These are phyloP conservation scores for Nyctibius grandis DNA, from an alignment of 2,797 vertebrate genomes.

Conservation along the genomic window DNA sequence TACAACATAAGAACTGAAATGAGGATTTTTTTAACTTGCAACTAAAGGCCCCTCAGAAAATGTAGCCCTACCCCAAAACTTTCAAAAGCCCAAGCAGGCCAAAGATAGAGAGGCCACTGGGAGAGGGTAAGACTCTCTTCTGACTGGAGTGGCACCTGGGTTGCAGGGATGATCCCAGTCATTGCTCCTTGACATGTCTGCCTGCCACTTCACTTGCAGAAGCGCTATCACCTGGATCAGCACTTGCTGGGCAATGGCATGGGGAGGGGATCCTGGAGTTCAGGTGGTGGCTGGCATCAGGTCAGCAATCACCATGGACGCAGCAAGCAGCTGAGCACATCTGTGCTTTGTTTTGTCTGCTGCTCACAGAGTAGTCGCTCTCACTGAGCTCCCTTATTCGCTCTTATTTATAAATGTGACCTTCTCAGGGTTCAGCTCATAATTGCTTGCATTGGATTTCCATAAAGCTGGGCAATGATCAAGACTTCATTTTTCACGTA, in stretches of 20 bases:
- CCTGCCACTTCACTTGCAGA: not conserved
- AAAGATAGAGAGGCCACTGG: not conserved
- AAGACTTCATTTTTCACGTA: not conserved
- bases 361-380: not conserved
- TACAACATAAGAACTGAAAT: not conserved
- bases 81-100: not conserved
- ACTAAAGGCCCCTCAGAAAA: not conserved
- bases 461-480: not conserved
- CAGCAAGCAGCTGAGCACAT: rapidly evolving
- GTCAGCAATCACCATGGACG: no score
- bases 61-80: not conserved
- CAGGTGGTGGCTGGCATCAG: not conserved
- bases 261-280: not conserved
- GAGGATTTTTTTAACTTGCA: not conserved
- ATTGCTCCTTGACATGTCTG: not conserved
- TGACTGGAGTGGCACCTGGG: not conserved
- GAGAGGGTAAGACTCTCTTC: not conserved
- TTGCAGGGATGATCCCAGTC: not conserved
- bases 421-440: not conserved
- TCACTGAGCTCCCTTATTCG: not conserved
- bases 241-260: not conserved
- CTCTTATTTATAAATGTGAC: not conserved
- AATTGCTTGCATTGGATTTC: not conserved
- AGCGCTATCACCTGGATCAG: not conserved
- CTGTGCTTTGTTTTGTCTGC: not conserved